phyloP scores from a whole-genome alignment of 2,113 vertebrate species.

The Acanthisitta chloris region DNA sequence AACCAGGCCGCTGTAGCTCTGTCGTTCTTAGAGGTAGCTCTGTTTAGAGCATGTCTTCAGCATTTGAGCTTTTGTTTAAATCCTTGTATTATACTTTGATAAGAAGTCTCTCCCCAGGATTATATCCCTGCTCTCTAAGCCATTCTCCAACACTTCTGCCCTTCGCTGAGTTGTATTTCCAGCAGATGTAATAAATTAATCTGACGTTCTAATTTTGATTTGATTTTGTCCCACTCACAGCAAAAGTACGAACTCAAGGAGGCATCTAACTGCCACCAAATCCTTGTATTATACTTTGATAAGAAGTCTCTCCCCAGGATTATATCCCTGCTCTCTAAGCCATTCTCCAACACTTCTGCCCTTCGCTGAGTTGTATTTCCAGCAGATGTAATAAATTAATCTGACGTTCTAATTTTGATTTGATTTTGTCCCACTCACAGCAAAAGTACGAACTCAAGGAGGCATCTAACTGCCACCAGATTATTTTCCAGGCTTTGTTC shows the following conservation, averaged over 20 bases:
- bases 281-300: too few species aligned
- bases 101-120: too few species aligned
- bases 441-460: neutral
- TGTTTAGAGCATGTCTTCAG: conserved; percentile 62
- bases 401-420: neutral
- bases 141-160: too few species aligned
- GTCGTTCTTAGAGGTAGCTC: too few species aligned
- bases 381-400: neutral
- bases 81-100: conserved; percentile 67
- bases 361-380: neutral
- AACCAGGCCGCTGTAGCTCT: conserved; percentile 42
- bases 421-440: neutral
- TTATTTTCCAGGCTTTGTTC: neutral
- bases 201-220: neutral
- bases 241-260: neutral
- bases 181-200: neutral
- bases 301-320: too few species aligned
- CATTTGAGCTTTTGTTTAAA: conserved; percentile 65
- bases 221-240: neutral
- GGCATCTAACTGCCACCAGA: neutral
- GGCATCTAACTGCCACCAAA: neutral
- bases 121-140: too few species aligned
- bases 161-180: neutral
- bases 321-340: too few species aligned
- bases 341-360: too few species aligned